Evolutionary conservation across 2,113 vertebrate species (phyloP).

Genomic region (Peromyscus leucopus): DNA sequence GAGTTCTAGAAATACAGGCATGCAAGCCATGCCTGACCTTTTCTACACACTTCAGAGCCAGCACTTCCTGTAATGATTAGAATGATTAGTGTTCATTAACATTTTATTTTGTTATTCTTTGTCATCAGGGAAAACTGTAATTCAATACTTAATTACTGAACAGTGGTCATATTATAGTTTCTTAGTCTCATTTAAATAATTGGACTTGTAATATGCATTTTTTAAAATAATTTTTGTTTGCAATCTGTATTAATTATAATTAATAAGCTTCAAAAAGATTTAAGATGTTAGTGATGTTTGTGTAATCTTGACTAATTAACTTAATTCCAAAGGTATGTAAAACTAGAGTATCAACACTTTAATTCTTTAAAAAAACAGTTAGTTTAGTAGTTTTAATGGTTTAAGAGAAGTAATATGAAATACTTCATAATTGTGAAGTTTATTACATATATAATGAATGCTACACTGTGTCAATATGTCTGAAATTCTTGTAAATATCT

Average conservation of each 20-base stretch:
- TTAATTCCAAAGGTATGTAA: conserved; percentile 28
- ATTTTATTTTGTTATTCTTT: conserved; percentile 57
- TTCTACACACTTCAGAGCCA: neutral
- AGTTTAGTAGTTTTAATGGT: neutral
- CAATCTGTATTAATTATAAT: conserved; percentile 44
- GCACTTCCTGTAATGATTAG: neutral
- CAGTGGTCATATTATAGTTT: conserved; percentile 4
- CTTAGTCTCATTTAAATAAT: conserved; percentile 37
- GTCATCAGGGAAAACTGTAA: conserved; percentile 53
- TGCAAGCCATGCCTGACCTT: neutral
- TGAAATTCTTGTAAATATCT: neutral
- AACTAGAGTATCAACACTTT: neutral
- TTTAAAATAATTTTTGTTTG: conserved; percentile 4
- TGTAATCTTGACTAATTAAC: neutral
- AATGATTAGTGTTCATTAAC: conserved; percentile 49
- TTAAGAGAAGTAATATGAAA: neutral
- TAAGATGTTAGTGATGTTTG: neutral
- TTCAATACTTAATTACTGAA: conserved; percentile 33
- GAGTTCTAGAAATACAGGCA: too few relatives aligned
- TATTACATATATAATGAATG: neutral
- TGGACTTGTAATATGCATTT: neutral
- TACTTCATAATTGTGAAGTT: neutral
- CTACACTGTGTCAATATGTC: neutral
- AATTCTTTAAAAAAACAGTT: neutral
- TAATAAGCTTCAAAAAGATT: neutral